Percentiles rank a stretch among this genome's conserved stretches.
Evolutionary conservation across 2,888 invertebrate species (phyloP).

Genomic region (Standfussiana lucernea): DNA sequence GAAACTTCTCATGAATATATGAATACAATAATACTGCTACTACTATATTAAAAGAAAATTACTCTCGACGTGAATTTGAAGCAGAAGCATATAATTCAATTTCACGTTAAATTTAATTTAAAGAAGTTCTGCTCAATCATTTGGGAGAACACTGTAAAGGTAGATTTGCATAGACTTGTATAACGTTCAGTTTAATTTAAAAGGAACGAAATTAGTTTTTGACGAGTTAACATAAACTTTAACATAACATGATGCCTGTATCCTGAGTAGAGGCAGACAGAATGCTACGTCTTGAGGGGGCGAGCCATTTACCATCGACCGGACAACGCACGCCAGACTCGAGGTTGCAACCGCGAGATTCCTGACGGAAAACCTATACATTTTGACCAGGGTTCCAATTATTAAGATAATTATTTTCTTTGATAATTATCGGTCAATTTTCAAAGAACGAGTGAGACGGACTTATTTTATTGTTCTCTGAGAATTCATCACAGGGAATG

Average conservation of each 20-base stretch:
- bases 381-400: too few species aligned
- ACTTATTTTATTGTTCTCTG: too few species aligned
- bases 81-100: slow-evolving; percentile 43
- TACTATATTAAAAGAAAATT: slow-evolving; percentile 49
- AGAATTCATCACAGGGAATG: too few species aligned
- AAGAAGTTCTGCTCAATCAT: slow-evolving; percentile 22
- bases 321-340: not conserved
- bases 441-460: too few species aligned
- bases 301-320: not conserved
- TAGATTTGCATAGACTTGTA: slow-evolving; percentile 9
- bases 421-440: too few species aligned
- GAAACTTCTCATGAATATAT: slow-evolving; percentile 54
- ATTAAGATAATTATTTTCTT: too few species aligned
- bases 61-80: slow-evolving; percentile 40
- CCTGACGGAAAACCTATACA: not conserved
- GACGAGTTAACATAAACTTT: not conserved
- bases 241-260: not conserved
- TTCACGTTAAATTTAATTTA: slow-evolving; percentile 34
- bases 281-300: not conserved
- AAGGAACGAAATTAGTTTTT: not conserved
- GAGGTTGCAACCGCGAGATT: not conserved
- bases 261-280: not conserved
- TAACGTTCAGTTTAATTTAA: not conserved
- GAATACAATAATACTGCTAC: slow-evolving; percentile 49
- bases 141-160: slow-evolving; percentile 18